Conservation (phyloP, 2,888 invertebrate species). For the Lordiphosa fenestrarum region DNA sequence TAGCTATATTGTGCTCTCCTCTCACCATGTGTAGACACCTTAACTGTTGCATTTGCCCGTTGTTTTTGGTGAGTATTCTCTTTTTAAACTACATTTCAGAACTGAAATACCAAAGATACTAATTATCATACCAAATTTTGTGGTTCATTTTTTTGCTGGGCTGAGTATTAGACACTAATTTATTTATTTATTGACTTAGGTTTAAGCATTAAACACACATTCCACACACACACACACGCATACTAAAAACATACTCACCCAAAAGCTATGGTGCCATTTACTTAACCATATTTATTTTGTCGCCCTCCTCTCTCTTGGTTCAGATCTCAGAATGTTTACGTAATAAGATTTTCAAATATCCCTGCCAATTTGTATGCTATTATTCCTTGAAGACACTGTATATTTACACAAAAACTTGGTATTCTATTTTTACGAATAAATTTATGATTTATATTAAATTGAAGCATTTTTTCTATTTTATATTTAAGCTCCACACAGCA, state of each 20-base stretch:
- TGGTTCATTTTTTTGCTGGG: constrained; percentile 35
- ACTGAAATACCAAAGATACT: constrained; percentile 32
- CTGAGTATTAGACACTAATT: constrained; percentile 37
- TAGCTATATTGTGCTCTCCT: constrained; percentile 17
- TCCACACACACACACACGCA: constrained; percentile 44
- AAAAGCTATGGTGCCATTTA: constrained; percentile 32
- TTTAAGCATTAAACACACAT: constrained; percentile 48
- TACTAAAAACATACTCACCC: neutral
- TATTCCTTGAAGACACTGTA: too few relatives aligned
- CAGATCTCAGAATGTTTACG: constrained; percentile 21
- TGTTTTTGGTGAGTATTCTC: constrained; percentile 31
- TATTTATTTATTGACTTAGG: constrained; percentile 45
- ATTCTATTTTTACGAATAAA: constrained; percentile 19
- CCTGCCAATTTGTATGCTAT: too few relatives aligned
- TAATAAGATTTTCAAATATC: neutral
- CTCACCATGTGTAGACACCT: constrained; percentile 1
- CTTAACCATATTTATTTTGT: constrained; percentile 24
- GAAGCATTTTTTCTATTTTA: constrained; percentile 43
- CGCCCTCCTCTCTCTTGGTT: constrained; percentile 17
- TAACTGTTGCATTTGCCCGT: constrained; percentile 19
- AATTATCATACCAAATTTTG: constrained; percentile 20
- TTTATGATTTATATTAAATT: constrained; percentile 29
- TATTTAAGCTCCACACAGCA: constrained; percentile 36
- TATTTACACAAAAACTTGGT: constrained; percentile 1
- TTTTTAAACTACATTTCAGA: constrained; percentile 15